These are phyloP conservation scores for Apeira syringaria DNA, from an alignment of 2,888 invertebrate species.

Conservation along the genomic window DNA sequence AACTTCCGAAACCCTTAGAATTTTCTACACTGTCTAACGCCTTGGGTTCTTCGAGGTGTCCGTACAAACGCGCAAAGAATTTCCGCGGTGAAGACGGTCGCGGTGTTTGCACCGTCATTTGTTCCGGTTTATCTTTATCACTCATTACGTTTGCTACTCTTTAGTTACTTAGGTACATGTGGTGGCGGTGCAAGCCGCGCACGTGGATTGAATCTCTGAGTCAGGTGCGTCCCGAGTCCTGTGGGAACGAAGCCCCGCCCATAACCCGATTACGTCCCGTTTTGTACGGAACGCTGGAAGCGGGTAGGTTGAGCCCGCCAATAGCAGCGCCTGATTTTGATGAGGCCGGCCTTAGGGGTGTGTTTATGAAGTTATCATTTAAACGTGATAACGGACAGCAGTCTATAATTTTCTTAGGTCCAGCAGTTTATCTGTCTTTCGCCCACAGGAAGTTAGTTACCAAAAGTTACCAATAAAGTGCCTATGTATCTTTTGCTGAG, in stretches of 20 bases:
- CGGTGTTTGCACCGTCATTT: conserved; percentile 51
- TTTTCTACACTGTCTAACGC: not conserved
- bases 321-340: conserved; percentile 37
- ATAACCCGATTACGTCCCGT: conserved; percentile 42
- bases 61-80: conserved; percentile 92
- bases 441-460: no score
- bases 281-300: conserved; percentile 41
- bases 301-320: conserved; percentile 51
- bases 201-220: conserved; percentile 57
- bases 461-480: no score
- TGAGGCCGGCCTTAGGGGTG: conserved; percentile 54
- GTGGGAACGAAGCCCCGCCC: conserved; percentile 49
- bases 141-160: conserved; percentile 18
- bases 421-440: no score
- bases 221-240: conserved; percentile 60
- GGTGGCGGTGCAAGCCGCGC: conserved; percentile 42
- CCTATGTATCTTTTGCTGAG: no score
- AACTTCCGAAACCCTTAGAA: conserved; percentile 13
- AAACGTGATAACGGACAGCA: no score
- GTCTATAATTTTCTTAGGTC: no score
- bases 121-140: conserved; percentile 29
- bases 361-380: no score
- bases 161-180: conserved; percentile 43
- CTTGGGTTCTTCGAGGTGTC: conserved; percentile 85
- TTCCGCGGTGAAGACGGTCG: conserved; percentile 90